A percentile compares a stretch with the other conserved stretches of the same genome.
These are phyloP conservation scores for Steinernema khuongi DNA, from an alignment of 1,140 invertebrate species.

Conservation along the genomic window DNA sequence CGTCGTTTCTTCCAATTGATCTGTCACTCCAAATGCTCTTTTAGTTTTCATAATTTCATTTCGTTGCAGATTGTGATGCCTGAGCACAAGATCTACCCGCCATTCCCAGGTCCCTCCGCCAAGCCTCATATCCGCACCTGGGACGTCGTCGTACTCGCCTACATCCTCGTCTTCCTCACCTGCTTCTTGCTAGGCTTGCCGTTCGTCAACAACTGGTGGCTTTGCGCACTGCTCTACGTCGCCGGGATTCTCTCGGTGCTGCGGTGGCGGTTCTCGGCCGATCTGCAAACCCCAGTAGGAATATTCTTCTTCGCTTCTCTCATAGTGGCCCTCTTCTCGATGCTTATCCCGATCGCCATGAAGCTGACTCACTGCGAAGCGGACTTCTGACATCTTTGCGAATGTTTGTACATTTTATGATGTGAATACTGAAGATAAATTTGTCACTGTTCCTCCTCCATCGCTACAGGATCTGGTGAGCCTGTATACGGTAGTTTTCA, in stretches of 20 bases:
- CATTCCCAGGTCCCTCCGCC: neutral
- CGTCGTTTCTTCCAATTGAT: neutral
- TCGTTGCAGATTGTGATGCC: neutral
- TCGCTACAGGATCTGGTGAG: no score
- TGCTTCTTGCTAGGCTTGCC: neutral
- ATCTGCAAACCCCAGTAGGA: neutral
- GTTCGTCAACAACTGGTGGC: neutral
- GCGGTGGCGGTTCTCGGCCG: neutral
- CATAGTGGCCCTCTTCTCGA: neutral
- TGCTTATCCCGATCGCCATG: neutral
- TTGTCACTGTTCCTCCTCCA: no score
- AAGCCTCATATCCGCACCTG: neutral
- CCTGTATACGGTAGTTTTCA: no score
- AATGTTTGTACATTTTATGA: no score
- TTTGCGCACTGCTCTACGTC: neutral
- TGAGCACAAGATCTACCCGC: slow-evolving; percentile 5
- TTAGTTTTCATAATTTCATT: neutral
- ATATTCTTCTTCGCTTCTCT: slow-evolving; percentile 5
- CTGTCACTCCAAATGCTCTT: neutral
- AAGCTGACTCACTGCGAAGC: neutral
- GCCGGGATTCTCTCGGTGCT: neutral
- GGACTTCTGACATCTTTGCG: slow-evolving; percentile 5
- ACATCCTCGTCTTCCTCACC: slow-evolving; percentile 55
- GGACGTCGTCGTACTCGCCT: neutral
- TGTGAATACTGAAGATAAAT: no score